These are phyloP conservation scores for Yponomeuta plumbellus DNA, from an alignment of 2,888 invertebrate species.

Conservation along the genomic window DNA sequence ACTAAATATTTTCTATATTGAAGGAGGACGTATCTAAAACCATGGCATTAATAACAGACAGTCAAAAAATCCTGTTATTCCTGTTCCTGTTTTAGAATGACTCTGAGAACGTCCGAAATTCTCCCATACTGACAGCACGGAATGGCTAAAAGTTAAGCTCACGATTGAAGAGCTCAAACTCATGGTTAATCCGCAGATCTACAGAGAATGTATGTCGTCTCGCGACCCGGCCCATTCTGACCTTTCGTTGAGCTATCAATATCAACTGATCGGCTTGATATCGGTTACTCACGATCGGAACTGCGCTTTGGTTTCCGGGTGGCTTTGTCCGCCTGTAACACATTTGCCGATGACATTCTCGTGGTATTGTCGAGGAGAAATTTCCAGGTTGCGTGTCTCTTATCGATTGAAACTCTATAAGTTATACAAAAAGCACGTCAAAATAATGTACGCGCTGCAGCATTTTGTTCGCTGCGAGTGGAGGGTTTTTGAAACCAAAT, in stretches of 20 bases:
- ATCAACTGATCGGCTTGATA: slow-evolving; percentile 6
- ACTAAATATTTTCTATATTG: not conserved
- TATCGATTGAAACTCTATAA: not conserved
- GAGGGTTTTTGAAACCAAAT: no score
- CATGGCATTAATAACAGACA: no score
- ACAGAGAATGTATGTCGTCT: slow-evolving; percentile 31
- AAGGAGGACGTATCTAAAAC: no score
- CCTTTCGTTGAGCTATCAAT: slow-evolving; percentile 32
- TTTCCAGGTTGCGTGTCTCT: not conserved
- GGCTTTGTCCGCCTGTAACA: slow-evolving; percentile 1
- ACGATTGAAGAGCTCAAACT: not conserved
- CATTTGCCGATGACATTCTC: not conserved
- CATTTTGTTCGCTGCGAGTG: no score
- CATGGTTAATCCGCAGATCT: not conserved
- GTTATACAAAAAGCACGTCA: not conserved
- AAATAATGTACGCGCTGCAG: no score
- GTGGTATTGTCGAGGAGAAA: not conserved
- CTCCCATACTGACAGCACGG: no score
- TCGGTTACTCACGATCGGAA: slow-evolving; percentile 6
- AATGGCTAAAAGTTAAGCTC: no score
- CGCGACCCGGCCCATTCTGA: slow-evolving; percentile 32
- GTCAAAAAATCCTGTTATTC: no score
- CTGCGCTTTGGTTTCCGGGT: slow-evolving; percentile 10
- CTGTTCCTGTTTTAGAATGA: no score
- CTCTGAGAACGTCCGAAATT: no score